Evolutionary conservation across 2,888 invertebrate species (phyloP).

Genomic region (Bursaphelenchus okinawaensis): DNA sequence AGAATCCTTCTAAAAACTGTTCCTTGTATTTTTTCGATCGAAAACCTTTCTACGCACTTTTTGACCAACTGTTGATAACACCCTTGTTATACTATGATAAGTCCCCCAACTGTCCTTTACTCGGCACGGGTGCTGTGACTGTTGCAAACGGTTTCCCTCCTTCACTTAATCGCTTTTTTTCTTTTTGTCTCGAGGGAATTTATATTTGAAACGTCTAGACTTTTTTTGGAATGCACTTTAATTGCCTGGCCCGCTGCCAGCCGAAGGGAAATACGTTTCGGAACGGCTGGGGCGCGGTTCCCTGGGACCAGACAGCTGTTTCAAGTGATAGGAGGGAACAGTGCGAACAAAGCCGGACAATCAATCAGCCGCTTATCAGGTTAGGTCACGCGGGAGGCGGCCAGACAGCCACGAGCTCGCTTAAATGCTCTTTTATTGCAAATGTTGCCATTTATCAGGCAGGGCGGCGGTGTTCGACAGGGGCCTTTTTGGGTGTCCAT

Average conservation of each 20-base stretch:
- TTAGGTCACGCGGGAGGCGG: neutral
- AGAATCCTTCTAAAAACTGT: neutral
- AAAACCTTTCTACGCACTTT: too few species aligned
- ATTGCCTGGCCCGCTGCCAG: neutral
- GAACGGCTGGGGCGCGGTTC: neutral
- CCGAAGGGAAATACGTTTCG: neutral
- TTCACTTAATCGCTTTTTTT: too few species aligned
- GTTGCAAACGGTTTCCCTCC: too few species aligned
- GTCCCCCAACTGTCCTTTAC: too few species aligned
- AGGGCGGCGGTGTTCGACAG: neutral
- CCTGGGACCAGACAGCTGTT: neutral
- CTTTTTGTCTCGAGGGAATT: too few species aligned
- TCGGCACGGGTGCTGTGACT: too few species aligned
- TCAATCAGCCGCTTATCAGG: neutral
- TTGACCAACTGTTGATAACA: too few species aligned
- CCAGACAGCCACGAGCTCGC: neutral
- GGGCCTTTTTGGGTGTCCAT: too few species aligned
- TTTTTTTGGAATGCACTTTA: neutral
- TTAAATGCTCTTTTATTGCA: neutral
- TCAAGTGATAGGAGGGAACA: neutral
- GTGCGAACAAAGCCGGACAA: neutral
- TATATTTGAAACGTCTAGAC: neutral
- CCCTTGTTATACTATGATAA: too few species aligned
- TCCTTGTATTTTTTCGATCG: neutral
- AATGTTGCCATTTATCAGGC: neutral